phyloP scores from a whole-genome alignment of 1,140 invertebrate species.

The Drosophila subobscura region DNA sequence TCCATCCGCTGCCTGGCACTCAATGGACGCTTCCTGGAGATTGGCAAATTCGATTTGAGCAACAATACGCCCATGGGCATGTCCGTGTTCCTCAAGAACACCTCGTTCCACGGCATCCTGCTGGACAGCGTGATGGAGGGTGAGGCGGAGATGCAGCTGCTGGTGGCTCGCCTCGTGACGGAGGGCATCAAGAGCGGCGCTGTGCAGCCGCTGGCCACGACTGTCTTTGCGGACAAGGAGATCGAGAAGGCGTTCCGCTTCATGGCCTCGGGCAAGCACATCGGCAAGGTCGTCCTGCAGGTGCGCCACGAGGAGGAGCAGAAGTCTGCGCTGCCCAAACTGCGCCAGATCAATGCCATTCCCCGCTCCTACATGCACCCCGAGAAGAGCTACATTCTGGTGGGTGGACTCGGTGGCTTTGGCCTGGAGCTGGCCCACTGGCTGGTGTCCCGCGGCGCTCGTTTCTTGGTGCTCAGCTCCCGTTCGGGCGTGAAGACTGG shows the following conservation, averaged over 20 bases:
- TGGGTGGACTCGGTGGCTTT: conserved; percentile 96
- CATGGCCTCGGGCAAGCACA: conserved; percentile 98
- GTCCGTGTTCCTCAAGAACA: conserved; percentile 97
- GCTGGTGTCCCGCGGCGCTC: conserved; percentile 93
- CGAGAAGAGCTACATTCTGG: conserved; percentile 93
- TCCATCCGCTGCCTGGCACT: conserved; percentile 94
- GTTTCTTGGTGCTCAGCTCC: conserved; percentile 92
- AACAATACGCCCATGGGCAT: conserved; percentile 95
- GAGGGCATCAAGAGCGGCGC: conserved; percentile 93
- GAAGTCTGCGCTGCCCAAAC: conserved; percentile 83
- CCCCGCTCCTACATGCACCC: conserved; percentile 94
- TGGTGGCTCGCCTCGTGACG: conserved; percentile 89
- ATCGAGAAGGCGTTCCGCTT: conserved; percentile 96
- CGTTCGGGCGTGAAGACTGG: conserved; percentile 93
- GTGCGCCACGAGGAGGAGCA: conserved; percentile 90
- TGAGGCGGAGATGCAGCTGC: conserved; percentile 88
- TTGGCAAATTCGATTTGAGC: conserved; percentile 97
- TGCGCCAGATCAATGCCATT: conserved; percentile 89
- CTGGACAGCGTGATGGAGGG: conserved; percentile 92
- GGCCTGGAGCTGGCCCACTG: conserved; percentile 97
- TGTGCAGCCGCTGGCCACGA: conserved; percentile 92
- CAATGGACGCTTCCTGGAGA: conserved; percentile 97
- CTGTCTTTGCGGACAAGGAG: conserved; percentile 92
- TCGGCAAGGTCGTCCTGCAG: conserved; percentile 97
- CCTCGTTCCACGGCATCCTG: conserved; percentile 97